Evolutionary conservation across 2,797 vertebrate species (phyloP), one percentile per base, ranked within the genome.

Genomic region (Gallinago nigripennis): DNA sequence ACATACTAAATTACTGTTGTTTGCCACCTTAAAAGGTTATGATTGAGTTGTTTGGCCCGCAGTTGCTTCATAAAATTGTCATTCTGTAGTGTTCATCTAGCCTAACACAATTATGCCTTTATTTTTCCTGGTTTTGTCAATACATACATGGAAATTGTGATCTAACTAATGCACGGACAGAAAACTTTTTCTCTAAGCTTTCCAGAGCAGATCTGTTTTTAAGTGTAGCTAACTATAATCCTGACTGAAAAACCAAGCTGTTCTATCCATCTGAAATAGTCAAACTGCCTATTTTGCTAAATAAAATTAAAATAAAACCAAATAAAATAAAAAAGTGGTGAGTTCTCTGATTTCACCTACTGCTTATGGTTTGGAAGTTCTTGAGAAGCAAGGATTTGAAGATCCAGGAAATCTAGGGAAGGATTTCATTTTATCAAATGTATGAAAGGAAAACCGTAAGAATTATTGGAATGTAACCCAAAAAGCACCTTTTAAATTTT

Each of bases 381-480:
- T 86, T 51, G n/a, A 68, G 56, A 92, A 92, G 20, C 12, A 79
- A 75, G 17, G 15, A 63, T 72, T 91, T 79, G 45, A 54, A 82
- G 11, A 48, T 28, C 19, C 31, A 18, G 14, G 10, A 37, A 9
- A 19, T 53, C 11, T 46, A 39, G 46, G 20, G 79, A 76, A 41
- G 19, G 28, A 54, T 75, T 82, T 56, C 2, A 51, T 23, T 75
- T 27, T 75, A 39, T 16, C 5, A 60, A 51, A 50, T 50, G 1
- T 21, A 14, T 56, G 16, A 66, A 79, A 79, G 8, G 7, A 82
- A 78, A 93, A 81, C 4, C 13, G 76, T 54, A 90, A 82, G 24
- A 54, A 79, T 43, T 75, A 5, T 19, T 72, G 19, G n/a, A 46
- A 54, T 33, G 63, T 28, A 5, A 64, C 41, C 37, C 28, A 21